Conservation (phyloP, 1,140 invertebrate genomes). For the Drosophila cardini region DNA sequence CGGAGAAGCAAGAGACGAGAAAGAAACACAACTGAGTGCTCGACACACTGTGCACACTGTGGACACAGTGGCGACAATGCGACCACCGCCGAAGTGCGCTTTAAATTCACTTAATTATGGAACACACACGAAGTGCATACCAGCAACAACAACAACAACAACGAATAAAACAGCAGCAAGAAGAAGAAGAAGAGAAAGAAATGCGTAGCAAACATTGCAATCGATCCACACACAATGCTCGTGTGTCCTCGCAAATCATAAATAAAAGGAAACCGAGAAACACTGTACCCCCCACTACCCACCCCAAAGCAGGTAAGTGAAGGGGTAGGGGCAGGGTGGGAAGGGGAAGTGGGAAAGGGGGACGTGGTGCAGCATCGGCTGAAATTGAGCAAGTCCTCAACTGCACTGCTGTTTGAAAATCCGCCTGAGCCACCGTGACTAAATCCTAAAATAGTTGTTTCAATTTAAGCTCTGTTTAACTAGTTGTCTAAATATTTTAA, state of each 20-base stretch:
- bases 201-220: slow-evolving; percentile 40
- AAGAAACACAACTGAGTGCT: slow-evolving; percentile 2
- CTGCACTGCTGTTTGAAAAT: slow-evolving; percentile 74
- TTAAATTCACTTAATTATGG: slow-evolving; percentile 83
- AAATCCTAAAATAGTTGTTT: background rate
- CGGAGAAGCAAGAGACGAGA: slow-evolving; percentile 7
- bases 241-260: slow-evolving; percentile 78
- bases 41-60: background rate
- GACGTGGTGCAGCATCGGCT: background rate
- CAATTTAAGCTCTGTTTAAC: background rate
- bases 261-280: slow-evolving; percentile 60
- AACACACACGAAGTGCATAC: slow-evolving; percentile 81
- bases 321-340: background rate
- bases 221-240: slow-evolving; percentile 57
- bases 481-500: too few species aligned
- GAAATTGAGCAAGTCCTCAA: slow-evolving; percentile 44
- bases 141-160: slow-evolving; percentile 46
- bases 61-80: slow-evolving; percentile 38
- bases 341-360: background rate
- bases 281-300: background rate
- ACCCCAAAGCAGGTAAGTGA: slow-evolving; percentile 18
- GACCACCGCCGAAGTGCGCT: slow-evolving; percentile 72
- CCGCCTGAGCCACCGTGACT: slow-evolving; percentile 55
- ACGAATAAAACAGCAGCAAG: too few species aligned
- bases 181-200: slow-evolving; percentile 24